These are phyloP conservation scores for Drosophila albomicans DNA, from an alignment of 1,140 invertebrate genomes.

Conservation along the genomic window DNA sequence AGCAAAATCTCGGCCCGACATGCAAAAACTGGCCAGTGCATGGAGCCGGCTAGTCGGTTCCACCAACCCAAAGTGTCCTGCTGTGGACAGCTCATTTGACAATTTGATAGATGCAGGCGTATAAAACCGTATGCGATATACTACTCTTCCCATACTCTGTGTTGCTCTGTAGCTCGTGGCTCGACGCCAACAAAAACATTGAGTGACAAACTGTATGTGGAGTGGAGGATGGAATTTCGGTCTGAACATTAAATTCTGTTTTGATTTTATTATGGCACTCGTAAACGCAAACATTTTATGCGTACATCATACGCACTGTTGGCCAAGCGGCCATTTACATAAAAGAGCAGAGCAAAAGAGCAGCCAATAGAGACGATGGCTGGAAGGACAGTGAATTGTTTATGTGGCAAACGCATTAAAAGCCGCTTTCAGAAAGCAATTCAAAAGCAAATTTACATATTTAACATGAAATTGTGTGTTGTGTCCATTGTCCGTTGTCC, in stretches of 20 bases:
- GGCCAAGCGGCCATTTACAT: slow-evolving; percentile 60
- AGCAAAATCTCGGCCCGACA: slow-evolving; percentile 5
- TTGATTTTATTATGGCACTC: slow-evolving; percentile 77
- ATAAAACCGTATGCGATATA: slow-evolving; percentile 32
- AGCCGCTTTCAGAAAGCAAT: slow-evolving; percentile 62
- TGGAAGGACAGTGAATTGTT: slow-evolving; percentile 58
- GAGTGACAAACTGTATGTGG: slow-evolving; percentile 26
- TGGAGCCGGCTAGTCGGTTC: neutral
- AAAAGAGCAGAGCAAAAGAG: slow-evolving; percentile 40
- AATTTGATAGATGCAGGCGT: slow-evolving; percentile 77
- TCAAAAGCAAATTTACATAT: slow-evolving; percentile 73
- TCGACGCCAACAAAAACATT: slow-evolving; percentile 8
- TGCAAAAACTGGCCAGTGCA: slow-evolving; percentile 37
- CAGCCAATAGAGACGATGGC: slow-evolving; percentile 37
- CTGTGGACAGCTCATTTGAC: slow-evolving; percentile 78
- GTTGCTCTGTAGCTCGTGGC: neutral
- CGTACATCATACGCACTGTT: slow-evolving; percentile 75
- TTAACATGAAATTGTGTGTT: slow-evolving; percentile 57
- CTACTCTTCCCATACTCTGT: neutral
- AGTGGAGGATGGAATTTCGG: no score
- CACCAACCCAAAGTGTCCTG: slow-evolving; percentile 25
- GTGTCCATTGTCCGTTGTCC: slow-evolving; percentile 41
- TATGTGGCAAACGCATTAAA: slow-evolving; percentile 72
- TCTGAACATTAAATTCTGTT: slow-evolving; percentile 74
- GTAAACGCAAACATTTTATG: slow-evolving; percentile 73